These are phyloP conservation scores for Petrocephalus schoutedeni DNA, from an alignment of 2,797 vertebrate genomes.

Conservation along the genomic window DNA sequence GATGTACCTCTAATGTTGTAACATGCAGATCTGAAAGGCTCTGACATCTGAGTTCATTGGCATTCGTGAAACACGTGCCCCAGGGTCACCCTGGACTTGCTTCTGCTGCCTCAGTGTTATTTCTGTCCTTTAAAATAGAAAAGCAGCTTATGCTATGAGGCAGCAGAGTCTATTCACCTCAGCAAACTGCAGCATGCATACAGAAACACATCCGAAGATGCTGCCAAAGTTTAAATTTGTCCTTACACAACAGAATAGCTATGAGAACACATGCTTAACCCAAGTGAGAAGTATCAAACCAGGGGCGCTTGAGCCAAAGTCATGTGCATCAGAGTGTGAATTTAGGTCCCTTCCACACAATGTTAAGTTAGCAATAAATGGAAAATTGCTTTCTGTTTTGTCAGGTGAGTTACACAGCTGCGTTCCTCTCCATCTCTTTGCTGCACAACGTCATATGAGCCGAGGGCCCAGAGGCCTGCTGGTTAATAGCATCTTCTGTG, in stretches of 20 bases:
- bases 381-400: neutral
- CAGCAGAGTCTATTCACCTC: neutral
- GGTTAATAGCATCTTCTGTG: neutral
- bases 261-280: neutral
- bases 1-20: neutral
- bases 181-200: neutral
- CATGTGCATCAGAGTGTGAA: neutral
- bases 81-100: neutral
- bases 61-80: neutral
- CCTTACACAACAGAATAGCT: neutral
- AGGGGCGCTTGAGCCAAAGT: neutral
- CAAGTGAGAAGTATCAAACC: neutral
- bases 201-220: neutral
- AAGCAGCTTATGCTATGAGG: neutral
- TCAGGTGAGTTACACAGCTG: constrained; percentile 1
- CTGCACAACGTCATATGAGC: neutral
- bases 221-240: neutral
- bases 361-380: neutral
- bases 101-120: neutral
- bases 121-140: neutral
- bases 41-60: neutral
- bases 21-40: neutral
- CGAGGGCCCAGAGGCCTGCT: neutral
- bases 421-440: neutral
- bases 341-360: neutral